Evolutionary conservation across 2,888 invertebrate species (phyloP), one percentile per base, ranked within the genome.

Genomic region (Teleogryllus oceanicus): DNA sequence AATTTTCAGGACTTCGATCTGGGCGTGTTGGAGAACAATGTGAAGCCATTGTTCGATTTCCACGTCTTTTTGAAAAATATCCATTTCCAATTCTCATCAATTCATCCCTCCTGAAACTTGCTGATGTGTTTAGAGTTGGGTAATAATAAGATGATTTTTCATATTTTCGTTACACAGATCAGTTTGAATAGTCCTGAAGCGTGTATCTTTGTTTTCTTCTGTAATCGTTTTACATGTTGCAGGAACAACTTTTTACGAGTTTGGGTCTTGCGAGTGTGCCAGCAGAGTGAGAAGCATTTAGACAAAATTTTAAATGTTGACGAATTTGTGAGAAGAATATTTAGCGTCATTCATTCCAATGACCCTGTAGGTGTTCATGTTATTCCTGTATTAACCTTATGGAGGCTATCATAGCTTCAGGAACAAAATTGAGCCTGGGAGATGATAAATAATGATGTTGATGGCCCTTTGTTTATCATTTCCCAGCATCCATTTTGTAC

Each of bases 71-170:
- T 87, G 97, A 98, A 86, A 97, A 98, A 86, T 98, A 98, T 87
- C 99, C 99, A 0, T 98, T 98, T 88, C 99, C 99, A 0, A 97
- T 98, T 85, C 89, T 99, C 24, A 98, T 99, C 50, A 99, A 99
- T 88, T 96, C 98, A 0, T 97, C 98, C 0, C 93, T 98, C 83
- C 87, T 99, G 24, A 98, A 98, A 89, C 88, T 99, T 21, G 94
- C 98, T 0, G 98, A 99, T 88, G 95, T 98, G 10, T 99, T 99
- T 88, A 93, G 97, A 80, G 93, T 90, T 85, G 94, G 92, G 90
- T 91, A 87, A 85, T 87, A 18, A 37, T 16, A 13, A 21, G 21
- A 21, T 21, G 8, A 76, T 11, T 80, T 78, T 20, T 2, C 21
- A 77, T 81, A 74, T 21, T 76, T 24, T 20, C 16, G 18, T 74